Conservation (phyloP, 1,140 invertebrate species). For the Papilio dardanus region DNA sequence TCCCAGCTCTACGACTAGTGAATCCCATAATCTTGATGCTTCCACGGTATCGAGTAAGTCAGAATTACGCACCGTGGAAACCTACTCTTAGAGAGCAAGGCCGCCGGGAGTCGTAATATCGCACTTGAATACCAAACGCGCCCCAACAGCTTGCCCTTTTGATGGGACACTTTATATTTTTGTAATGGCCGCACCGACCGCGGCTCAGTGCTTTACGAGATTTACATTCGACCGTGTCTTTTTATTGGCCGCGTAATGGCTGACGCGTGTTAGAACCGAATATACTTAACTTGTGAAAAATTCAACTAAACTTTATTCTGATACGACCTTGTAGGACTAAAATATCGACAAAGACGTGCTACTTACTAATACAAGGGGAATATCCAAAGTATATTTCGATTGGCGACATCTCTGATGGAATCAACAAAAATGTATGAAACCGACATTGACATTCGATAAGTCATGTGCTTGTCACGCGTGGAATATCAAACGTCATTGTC, state of each 20-base stretch:
- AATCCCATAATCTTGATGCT: too few species aligned
- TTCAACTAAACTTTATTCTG: not conserved
- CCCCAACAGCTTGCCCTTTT: slow-evolving; percentile 63
- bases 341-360: not conserved
- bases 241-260: slow-evolving; percentile 65
- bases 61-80: not conserved
- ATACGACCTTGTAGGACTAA: not conserved
- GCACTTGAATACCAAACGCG: slow-evolving; percentile 68
- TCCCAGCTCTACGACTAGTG: too few species aligned
- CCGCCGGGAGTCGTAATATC: slow-evolving; percentile 62
- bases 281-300: slow-evolving; percentile 20
- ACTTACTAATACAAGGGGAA: not conserved
- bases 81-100: slow-evolving; percentile 21
- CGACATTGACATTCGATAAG: too few species aligned
- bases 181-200: slow-evolving; percentile 64
- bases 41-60: not conserved
- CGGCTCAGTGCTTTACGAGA: slow-evolving; percentile 66
- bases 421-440: too few species aligned
- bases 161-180: slow-evolving; percentile 79
- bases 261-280: slow-evolving; percentile 49
- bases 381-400: too few species aligned
- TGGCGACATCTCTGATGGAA: too few species aligned
- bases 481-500: too few species aligned
- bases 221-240: slow-evolving; percentile 73
- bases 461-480: too few species aligned